Percentiles rank a stretch among this genome's conserved stretches.
phyloP scores from a whole-genome alignment of 2,797 vertebrate species.

The Schizopygopsis malacanthus region DNA sequence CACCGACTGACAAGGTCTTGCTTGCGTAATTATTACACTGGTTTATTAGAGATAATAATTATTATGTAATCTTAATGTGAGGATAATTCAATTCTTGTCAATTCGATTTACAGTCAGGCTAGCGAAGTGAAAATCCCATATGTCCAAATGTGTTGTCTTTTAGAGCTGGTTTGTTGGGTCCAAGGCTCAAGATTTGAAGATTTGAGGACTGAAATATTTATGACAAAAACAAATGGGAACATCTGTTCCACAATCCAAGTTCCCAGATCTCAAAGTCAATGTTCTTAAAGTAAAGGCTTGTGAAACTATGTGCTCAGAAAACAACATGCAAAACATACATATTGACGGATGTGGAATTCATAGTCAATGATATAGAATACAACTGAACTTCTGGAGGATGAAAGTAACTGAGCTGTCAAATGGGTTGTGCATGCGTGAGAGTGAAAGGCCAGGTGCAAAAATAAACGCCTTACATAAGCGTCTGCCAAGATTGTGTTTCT shows the following conservation, averaged over 20 bases:
- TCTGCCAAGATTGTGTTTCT: conserved; percentile 49
- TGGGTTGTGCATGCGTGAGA: neutral
- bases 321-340: neutral
- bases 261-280: neutral
- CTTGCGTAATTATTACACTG: neutral
- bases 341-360: neutral
- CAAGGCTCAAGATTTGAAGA: neutral
- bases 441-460: conserved; percentile 52
- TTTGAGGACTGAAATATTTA: neutral
- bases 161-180: neutral
- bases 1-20: neutral
- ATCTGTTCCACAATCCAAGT: neutral
- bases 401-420: neutral
- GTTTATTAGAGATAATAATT: neutral
- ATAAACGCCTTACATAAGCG: conserved; percentile 54
- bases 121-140: neutral
- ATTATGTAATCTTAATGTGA: neutral
- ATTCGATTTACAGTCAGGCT: neutral
- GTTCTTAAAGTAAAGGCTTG: neutral
- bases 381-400: conserved; percentile 29
- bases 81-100: neutral
- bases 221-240: neutral
- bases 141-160: neutral
- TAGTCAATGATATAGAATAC: conserved; percentile 26
- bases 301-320: neutral